phyloP scores from a whole-genome alignment of 2,888 invertebrate species.

The Cheilosia vernalis region DNA sequence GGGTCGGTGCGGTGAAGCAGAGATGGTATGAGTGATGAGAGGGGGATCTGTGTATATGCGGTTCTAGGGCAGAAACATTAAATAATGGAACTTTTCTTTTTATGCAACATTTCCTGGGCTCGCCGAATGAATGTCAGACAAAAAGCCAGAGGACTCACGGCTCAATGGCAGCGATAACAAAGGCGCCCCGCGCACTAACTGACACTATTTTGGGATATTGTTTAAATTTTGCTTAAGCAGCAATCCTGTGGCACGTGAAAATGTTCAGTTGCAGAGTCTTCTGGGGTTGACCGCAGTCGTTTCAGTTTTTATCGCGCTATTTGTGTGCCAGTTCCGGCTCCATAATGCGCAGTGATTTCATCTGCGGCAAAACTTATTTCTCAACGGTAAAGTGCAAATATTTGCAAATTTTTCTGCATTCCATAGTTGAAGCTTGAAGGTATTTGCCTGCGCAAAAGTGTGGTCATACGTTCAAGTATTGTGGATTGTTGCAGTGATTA shows the following conservation, averaged over 20 bases:
- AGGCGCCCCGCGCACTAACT: constrained; percentile 32
- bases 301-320: constrained; percentile 72
- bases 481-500: constrained; percentile 7
- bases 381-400: constrained; percentile 66
- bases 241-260: constrained; percentile 71
- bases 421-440: constrained; percentile 16
- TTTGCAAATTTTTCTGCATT: constrained; percentile 71
- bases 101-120: background rate
- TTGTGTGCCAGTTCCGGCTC: constrained; percentile 24
- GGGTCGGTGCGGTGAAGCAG: too few species aligned
- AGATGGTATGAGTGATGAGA: background rate
- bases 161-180: constrained; percentile 1
- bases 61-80: constrained; percentile 56
- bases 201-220: constrained; percentile 72
- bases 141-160: constrained; percentile 11
- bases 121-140: constrained; percentile 46
- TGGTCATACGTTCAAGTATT: constrained; percentile 23
- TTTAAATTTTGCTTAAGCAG: constrained; percentile 74
- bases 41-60: constrained; percentile 33
- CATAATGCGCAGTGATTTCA: constrained; percentile 73
- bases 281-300: constrained; percentile 70
- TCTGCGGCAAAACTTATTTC: constrained; percentile 48
- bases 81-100: constrained; percentile 59
- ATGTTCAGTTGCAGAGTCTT: constrained; percentile 74
- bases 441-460: constrained; percentile 31